phyloP scores from a whole-genome alignment of 2,797 vertebrate species.

The Xiphophorus birchmanni region DNA sequence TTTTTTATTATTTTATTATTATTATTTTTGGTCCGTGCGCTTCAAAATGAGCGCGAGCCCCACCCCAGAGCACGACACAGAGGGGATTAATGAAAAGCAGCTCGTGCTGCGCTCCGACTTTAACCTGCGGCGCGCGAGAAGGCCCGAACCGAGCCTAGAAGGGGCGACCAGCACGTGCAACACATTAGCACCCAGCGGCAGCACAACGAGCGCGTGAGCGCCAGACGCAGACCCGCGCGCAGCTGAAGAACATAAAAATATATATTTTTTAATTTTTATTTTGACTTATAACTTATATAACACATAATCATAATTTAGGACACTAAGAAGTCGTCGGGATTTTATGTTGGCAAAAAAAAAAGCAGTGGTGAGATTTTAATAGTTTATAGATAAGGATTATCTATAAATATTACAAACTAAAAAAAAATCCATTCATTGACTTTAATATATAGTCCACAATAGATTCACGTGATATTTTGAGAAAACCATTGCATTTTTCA shows the following conservation, averaged over 20 bases:
- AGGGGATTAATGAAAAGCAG: conserved; percentile 71
- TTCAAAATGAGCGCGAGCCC: conserved; percentile 46
- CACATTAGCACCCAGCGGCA: conserved; percentile 75
- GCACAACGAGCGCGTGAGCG: conserved; percentile 26
- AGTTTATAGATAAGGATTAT: neutral
- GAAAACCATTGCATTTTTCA: neutral
- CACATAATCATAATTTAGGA: too few species aligned
- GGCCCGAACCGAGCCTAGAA: conserved; percentile 20
- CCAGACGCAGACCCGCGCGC: neutral
- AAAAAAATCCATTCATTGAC: neutral
- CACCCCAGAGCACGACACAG: conserved; percentile 45
- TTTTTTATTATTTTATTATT: conserved; percentile 7
- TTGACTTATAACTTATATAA: too few species aligned
- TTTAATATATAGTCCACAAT: neutral
- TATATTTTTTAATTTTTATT: too few species aligned
- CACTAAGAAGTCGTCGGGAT: too few species aligned
- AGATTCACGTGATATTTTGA: neutral
- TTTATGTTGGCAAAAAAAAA: too few species aligned
- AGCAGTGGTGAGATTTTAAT: too few species aligned
- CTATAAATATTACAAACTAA: neutral
- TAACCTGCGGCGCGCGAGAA: conserved; percentile 42
- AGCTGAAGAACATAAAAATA: too few species aligned
- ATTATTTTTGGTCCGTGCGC: conserved; percentile 4
- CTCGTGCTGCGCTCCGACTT: conserved; percentile 26
- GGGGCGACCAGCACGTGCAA: conserved; percentile 65